Conservation (phyloP, 2,797 vertebrate genomes). For the Momotus momota region DNA sequence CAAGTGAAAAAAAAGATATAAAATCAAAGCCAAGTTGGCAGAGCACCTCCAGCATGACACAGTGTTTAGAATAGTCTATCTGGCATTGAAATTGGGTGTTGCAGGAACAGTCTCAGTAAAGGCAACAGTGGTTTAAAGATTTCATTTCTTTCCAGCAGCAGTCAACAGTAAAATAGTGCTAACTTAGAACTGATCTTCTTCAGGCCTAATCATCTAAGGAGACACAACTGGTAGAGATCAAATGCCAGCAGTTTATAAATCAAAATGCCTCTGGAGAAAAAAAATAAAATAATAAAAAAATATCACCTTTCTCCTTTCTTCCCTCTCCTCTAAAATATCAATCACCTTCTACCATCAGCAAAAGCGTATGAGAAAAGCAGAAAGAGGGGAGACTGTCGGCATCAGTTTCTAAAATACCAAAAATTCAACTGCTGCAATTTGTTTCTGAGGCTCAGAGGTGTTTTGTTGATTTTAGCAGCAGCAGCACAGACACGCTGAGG, state of each 20-base stretch:
- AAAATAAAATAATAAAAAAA: too few relatives aligned
- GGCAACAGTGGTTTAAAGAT: not conserved
- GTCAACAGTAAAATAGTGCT: not conserved
- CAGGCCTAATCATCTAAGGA: not conserved
- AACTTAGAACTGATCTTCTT: not conserved
- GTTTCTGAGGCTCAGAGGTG: not conserved
- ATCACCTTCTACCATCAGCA: not conserved
- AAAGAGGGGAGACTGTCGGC: not conserved
- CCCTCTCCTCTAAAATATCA: not conserved
- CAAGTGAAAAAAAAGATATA: not conserved
- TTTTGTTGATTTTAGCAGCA: not conserved
- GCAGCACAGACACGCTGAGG: constrained; percentile 3
- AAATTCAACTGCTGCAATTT: not conserved
- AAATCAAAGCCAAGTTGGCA: not conserved
- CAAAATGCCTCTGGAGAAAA: not conserved
- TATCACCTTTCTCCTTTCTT: not conserved
- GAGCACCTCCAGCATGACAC: not conserved
- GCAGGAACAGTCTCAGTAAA: not conserved
- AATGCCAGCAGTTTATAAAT: not conserved
- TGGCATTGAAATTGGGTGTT: not conserved
- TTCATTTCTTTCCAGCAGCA: not conserved
- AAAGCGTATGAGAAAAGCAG: not conserved
- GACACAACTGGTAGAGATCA: not conserved
- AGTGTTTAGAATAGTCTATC: not conserved
- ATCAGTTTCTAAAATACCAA: not conserved